Evolutionary conservation across 2,113 vertebrate species (phyloP).

Genomic region (Silurus asotus): DNA sequence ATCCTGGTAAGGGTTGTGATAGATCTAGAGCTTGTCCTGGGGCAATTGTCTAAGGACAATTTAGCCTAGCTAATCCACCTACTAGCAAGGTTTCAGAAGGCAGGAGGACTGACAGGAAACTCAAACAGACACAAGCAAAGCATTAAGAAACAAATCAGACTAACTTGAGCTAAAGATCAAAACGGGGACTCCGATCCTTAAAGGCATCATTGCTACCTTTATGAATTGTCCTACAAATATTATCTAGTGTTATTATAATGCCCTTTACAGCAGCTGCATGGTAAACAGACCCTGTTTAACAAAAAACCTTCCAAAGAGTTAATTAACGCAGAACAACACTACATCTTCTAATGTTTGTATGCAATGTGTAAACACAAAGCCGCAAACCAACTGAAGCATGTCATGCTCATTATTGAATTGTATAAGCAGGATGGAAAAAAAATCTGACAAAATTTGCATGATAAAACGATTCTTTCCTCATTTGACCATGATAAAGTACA

Average conservation of each 20-base stretch:
- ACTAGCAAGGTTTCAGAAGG: background rate
- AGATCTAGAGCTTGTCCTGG: background rate
- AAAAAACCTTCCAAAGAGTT: background rate
- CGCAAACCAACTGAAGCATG: background rate
- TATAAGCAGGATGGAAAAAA: background rate
- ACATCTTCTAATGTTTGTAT: background rate
- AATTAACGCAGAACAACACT: background rate
- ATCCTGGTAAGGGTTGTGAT: background rate
- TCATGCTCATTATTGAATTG: background rate
- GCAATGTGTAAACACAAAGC: background rate
- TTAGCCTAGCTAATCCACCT: background rate
- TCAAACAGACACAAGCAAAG: background rate
- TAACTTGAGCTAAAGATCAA: background rate
- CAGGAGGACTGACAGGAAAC: background rate
- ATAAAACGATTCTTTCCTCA: background rate
- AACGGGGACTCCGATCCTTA: background rate
- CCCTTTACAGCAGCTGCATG: background rate
- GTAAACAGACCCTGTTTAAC: background rate
- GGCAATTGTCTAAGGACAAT: background rate
- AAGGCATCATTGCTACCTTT: background rate
- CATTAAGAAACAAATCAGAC: background rate
- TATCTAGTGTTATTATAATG: background rate
- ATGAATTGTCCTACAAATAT: background rate
- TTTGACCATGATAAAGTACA: background rate
- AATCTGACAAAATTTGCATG: background rate